Evolutionary conservation across 1,140 invertebrate species (phyloP).

Genomic region (Hirudo medicinalis): DNA sequence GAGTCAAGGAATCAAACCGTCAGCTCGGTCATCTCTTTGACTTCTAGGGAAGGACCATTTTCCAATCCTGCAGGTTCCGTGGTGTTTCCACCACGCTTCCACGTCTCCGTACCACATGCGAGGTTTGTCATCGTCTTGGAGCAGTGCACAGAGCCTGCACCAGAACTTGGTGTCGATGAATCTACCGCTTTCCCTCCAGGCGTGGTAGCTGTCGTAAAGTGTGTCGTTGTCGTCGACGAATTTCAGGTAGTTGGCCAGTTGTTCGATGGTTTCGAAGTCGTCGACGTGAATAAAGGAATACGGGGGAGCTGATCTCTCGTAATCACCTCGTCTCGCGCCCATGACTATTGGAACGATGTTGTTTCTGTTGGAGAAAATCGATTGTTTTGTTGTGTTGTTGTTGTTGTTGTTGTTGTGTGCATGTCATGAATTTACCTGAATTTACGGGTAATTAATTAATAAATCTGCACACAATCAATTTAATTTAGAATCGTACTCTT

Average conservation of each 20-base stretch:
- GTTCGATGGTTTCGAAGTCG: conserved; percentile 27
- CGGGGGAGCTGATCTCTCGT: conserved; percentile 64
- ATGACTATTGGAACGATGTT: conserved; percentile 84
- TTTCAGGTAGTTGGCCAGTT: conserved; percentile 37
- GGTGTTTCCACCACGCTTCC: conserved; percentile 8
- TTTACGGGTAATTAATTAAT: too few species aligned
- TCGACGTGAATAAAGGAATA: conserved; percentile 38
- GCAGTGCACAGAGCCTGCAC: conserved; percentile 71
- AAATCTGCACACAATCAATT: too few species aligned
- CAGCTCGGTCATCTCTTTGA: neutral
- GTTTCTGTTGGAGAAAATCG: conserved; percentile 48
- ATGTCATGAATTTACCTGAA: too few species aligned
- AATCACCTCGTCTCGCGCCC: conserved; percentile 75
- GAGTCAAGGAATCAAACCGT: neutral
- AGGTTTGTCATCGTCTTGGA: conserved; percentile 28
- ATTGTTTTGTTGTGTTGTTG: neutral
- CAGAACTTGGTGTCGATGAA: conserved; percentile 56
- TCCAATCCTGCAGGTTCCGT: conserved; percentile 1
- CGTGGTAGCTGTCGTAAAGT: conserved; percentile 41
- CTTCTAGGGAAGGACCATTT: neutral
- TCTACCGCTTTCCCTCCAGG: conserved; percentile 36
- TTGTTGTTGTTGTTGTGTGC: too few species aligned
- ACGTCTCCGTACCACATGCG: conserved; percentile 15
- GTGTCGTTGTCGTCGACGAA: conserved; percentile 36
- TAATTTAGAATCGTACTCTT: too few species aligned